These are phyloP conservation scores for Anthoscopus minutus DNA, from an alignment of 2,113 vertebrate genomes.

Conservation along the genomic window DNA sequence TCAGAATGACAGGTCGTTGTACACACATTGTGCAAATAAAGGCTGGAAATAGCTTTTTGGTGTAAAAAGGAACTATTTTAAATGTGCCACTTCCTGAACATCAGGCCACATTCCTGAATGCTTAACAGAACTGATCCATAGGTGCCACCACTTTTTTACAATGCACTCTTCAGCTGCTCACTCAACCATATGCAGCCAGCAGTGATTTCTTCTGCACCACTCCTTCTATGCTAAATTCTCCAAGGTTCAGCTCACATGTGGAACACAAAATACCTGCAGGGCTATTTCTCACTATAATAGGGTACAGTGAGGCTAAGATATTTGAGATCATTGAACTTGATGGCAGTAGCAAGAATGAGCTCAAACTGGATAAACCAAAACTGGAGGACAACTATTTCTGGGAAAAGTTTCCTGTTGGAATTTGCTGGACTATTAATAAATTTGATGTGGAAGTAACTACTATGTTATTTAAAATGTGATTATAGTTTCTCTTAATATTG, in stretches of 20 bases:
- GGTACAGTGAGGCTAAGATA: background rate
- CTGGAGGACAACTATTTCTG: background rate
- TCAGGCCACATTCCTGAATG: background rate
- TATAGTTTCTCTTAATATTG: background rate
- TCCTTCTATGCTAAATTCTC: background rate
- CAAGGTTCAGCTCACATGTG: background rate
- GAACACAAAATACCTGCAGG: background rate
- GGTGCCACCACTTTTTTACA: background rate
- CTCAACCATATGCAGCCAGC: background rate
- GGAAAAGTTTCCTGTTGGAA: background rate
- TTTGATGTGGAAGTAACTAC: background rate
- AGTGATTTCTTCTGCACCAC: background rate
- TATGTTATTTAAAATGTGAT: background rate
- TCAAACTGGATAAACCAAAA: background rate
- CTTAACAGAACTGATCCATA: background rate
- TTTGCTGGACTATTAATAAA: background rate
- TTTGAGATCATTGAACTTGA: background rate
- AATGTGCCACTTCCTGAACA: background rate
- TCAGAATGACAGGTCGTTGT: background rate
- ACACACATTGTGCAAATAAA: background rate
- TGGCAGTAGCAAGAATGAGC: background rate
- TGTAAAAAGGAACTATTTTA: background rate
- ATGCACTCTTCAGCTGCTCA: background rate
- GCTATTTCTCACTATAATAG: background rate
- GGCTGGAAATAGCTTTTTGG: background rate